Evolutionary conservation across 2,888 invertebrate species (phyloP).

Genomic region (Erebia epiphron): DNA sequence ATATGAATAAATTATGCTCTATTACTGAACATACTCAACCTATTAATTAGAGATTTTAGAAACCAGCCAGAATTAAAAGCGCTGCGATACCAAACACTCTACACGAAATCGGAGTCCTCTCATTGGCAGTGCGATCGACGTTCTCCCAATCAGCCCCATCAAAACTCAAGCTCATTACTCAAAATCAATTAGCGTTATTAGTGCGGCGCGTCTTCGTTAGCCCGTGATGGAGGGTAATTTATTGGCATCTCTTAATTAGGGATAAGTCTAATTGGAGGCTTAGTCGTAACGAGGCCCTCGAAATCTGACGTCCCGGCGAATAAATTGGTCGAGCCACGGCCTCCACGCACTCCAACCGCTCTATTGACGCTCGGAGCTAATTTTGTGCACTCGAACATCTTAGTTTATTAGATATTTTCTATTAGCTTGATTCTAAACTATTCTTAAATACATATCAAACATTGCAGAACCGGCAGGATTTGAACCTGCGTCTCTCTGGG

Average conservation of each 20-base stretch:
- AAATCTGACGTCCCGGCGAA: slow-evolving; percentile 82
- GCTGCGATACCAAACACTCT: slow-evolving; percentile 28
- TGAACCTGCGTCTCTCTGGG: too few species aligned
- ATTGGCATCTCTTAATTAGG: slow-evolving; percentile 85
- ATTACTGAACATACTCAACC: slow-evolving; percentile 31
- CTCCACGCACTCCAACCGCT: slow-evolving; percentile 64
- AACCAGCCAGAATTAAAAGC: slow-evolving; percentile 33
- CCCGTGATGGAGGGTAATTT: slow-evolving; percentile 84
- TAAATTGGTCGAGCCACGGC: slow-evolving; percentile 73
- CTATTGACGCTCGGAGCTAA: slow-evolving; percentile 59
- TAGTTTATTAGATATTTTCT: background rate
- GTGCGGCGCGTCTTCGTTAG: slow-evolving; percentile 83
- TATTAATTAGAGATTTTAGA: slow-evolving; percentile 33
- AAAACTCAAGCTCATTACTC: slow-evolving; percentile 83
- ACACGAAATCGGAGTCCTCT: slow-evolving; percentile 32
- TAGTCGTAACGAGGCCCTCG: slow-evolving; percentile 83
- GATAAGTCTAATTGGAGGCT: slow-evolving; percentile 85
- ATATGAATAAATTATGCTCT: slow-evolving; percentile 33
- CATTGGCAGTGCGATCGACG: slow-evolving; percentile 53
- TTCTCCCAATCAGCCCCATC: slow-evolving; percentile 76
- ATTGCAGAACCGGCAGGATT: too few species aligned
- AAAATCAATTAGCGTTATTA: slow-evolving; percentile 84
- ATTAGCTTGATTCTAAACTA: background rate
- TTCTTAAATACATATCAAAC: too few species aligned
- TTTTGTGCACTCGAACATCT: slow-evolving; percentile 14